Evolutionary conservation across 2,888 invertebrate species (phyloP).

Genomic region (Phengaris arion): DNA sequence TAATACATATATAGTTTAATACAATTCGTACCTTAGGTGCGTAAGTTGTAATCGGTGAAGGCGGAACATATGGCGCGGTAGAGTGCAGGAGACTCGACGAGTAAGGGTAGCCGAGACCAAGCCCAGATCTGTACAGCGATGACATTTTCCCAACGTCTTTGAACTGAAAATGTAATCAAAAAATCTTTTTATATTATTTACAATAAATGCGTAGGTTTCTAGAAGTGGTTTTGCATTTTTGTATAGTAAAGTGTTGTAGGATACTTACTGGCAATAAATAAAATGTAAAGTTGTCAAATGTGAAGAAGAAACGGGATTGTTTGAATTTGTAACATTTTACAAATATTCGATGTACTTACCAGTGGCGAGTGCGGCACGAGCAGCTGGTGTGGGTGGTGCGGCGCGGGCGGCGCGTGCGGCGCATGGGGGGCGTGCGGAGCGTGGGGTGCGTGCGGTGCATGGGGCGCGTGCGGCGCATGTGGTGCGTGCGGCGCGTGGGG

Average conservation of each 20-base stretch:
- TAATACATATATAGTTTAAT: background rate
- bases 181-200: too few relatives aligned
- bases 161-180: conserved; percentile 76
- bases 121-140: conserved; percentile 87
- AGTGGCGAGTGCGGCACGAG: conserved; percentile 74
- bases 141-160: conserved; percentile 94
- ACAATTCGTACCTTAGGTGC: conserved; percentile 87
- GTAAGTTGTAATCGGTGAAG: conserved; percentile 90
- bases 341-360: conserved; percentile 64
- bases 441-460: conserved; percentile 86
- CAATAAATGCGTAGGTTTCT: too few relatives aligned
- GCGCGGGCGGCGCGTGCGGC: conserved; percentile 43
- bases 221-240: too few relatives aligned
- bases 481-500: conserved; percentile 32
- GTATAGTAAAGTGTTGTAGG: too few relatives aligned
- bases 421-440: conserved; percentile 81
- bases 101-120: conserved; percentile 88
- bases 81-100: conserved; percentile 89
- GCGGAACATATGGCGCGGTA: conserved; percentile 92
- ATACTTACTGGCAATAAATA: too few relatives aligned
- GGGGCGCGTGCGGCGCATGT: conserved; percentile 83
- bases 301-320: too few relatives aligned
- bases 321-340: too few relatives aligned
- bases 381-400: conserved; percentile 65
- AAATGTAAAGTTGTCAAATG: too few relatives aligned